phyloP scores from a whole-genome alignment of 2,113 vertebrate genomes.

The Polypterus senegalus region DNA sequence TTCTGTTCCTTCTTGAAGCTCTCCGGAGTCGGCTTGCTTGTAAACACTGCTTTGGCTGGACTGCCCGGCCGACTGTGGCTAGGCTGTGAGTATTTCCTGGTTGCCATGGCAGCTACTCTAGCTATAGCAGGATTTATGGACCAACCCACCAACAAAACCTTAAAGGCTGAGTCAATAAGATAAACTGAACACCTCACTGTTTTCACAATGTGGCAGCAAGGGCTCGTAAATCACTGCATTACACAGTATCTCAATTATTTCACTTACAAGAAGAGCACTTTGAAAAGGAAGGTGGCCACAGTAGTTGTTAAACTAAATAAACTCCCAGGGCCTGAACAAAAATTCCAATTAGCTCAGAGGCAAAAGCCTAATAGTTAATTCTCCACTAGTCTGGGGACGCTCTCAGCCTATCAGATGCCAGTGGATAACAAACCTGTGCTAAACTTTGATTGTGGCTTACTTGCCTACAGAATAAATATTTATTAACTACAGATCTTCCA shows the following conservation, averaged over 20 bases:
- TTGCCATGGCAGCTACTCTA: conserved; percentile 52
- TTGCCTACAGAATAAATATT: too few species aligned
- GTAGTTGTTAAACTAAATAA: background rate
- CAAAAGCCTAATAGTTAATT: too few species aligned
- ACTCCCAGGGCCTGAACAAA: background rate
- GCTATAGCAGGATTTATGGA: conserved; percentile 47
- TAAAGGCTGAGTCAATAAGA: conserved; percentile 36
- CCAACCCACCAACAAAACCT: conserved; percentile 34
- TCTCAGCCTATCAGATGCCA: too few species aligned
- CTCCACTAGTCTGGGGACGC: too few species aligned
- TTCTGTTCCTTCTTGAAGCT: conserved; percentile 20
- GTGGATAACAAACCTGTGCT: too few species aligned
- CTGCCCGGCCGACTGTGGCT: conserved; percentile 13
- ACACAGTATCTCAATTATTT: too few species aligned
- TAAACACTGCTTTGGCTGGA: background rate
- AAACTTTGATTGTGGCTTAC: too few species aligned
- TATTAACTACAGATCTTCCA: too few species aligned
- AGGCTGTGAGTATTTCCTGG: conserved; percentile 53
- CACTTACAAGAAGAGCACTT: too few species aligned
- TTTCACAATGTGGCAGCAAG: background rate
- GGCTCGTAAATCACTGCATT: background rate
- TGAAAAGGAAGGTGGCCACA: background rate
- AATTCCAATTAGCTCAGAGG: background rate
- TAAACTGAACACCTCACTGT: conserved; percentile 13
- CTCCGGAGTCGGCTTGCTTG: background rate